Base-by-base conservation (phyloP, 1,140 invertebrate genomes). In the Cyphomyrmex costatus region DNA sequence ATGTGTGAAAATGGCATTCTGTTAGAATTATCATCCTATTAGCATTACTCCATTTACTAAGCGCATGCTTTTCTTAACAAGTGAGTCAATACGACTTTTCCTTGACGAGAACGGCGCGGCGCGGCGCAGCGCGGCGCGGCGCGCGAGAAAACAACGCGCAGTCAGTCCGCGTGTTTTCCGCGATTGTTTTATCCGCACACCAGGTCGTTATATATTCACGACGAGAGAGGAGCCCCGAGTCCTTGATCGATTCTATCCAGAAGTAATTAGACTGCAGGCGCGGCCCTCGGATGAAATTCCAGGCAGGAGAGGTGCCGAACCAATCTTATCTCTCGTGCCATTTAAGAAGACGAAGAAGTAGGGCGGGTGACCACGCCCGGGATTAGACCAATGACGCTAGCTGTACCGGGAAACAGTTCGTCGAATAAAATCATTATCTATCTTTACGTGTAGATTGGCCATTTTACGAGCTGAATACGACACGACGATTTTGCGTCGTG, bases 271-370 rank as follows among this genome's bases (percentile, higher is more conserved):
- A 91, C 74, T 79, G 85, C 65, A 66, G 86, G 70, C 90, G 84
- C 90, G 79, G 63, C 66, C 78, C 88, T 49, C 85, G 71, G 89
- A 90, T 90, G 89, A 90, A 91, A 90, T 91, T 91, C 90, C 87
- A 90, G 74, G 88, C 82, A 74, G 77, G 83, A 90, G 86, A 90
- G 86, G 76, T 80, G 84, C 87, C 89, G 87, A 91, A 90, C 87
- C 90, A 91, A 91, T 90, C 89, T 91, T 88, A 88, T 88, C 90
- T 87, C 78, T 87, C 79, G 89, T 88, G 83, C 89, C 84, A 88
- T 91, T 90, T 90, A 90, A 88, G 89, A 86, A 76, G 89, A 90
- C 77, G 83, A 90, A 90, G 84, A 91, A 91, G 89, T 91, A 91
- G 89, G 79, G 83, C 89, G 76, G 79, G 74, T 90, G 87, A 90